Percentiles rank a stretch among this genome's conserved stretches.
Evolutionary conservation across 2,888 invertebrate species (phyloP).

Genomic region (Yponomeuta cagnagella): DNA sequence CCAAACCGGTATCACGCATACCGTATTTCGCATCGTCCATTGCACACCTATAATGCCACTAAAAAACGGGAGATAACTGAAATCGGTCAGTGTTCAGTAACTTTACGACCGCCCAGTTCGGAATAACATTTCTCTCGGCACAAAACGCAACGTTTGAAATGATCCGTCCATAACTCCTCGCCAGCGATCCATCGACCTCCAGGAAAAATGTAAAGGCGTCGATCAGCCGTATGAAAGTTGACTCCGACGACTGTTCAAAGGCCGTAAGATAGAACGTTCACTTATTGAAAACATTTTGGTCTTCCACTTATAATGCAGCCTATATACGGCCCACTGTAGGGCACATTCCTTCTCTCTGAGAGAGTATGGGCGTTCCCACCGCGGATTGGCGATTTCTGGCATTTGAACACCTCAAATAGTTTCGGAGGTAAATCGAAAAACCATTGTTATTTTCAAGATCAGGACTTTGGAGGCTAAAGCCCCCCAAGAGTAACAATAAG

Average conservation of each 20-base stretch:
- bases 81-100: not conserved
- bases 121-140: slow-evolving; percentile 24
- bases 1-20: too few relatives aligned
- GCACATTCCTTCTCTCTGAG: not conserved
- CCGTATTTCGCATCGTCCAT: too few relatives aligned
- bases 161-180: slow-evolving; percentile 10
- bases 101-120: not conserved
- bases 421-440: too few relatives aligned
- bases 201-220: slow-evolving; percentile 54
- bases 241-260: slow-evolving; percentile 23
- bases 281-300: too few relatives aligned
- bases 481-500: too few relatives aligned
- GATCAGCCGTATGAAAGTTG: slow-evolving; percentile 35
- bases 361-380: not conserved
- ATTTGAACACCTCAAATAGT: too few relatives aligned
- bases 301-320: too few relatives aligned
- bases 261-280: not conserved
- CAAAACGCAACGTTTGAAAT: slow-evolving; percentile 31
- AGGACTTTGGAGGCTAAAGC: too few relatives aligned
- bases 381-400: not conserved
- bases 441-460: too few relatives aligned
- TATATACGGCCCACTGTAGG: too few relatives aligned
- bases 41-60: not conserved
- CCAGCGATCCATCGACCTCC: slow-evolving; percentile 34
- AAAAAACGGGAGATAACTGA: not conserved